phyloP scores from a whole-genome alignment of 2,888 invertebrate species.

The Neocrepidodera transversa region DNA sequence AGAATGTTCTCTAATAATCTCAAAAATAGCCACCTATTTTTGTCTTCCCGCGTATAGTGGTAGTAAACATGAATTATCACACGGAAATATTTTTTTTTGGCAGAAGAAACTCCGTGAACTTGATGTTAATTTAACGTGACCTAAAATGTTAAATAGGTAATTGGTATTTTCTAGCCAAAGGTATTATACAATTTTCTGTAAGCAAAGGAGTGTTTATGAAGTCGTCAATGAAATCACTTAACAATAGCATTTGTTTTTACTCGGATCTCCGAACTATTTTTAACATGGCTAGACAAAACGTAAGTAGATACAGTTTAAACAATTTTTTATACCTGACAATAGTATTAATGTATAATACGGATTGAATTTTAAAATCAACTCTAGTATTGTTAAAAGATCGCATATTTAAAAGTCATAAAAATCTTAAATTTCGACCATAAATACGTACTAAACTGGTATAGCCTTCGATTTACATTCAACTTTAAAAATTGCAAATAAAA shows the following conservation, averaged over 20 bases:
- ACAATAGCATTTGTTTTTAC: not conserved
- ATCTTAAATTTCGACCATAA: no score
- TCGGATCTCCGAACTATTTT: no score
- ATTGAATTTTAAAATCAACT: no score
- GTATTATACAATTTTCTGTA: not conserved
- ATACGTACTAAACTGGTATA: no score
- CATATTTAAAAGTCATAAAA: no score
- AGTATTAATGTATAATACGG: no score
- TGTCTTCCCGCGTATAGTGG: not conserved
- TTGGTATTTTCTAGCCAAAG: not conserved
- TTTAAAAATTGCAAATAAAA: no score
- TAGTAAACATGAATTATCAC: conserved; percentile 9
- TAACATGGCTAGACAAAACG: no score
- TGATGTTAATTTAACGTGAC: conserved; percentile 9
- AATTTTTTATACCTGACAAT: no score
- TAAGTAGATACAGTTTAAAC: no score
- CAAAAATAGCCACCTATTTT: conserved; percentile 3
- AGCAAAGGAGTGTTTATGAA: not conserved
- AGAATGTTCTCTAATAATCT: conserved; percentile 1
- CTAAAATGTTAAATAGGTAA: conserved; percentile 2
- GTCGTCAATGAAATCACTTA: not conserved
- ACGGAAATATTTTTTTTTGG: conserved; percentile 17
- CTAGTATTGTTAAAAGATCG: no score
- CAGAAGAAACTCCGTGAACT: conserved; percentile 19
- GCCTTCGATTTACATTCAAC: no score